Evolutionary conservation across 2,888 invertebrate species (phyloP).

Genomic region (Galerucella calmariensis): DNA sequence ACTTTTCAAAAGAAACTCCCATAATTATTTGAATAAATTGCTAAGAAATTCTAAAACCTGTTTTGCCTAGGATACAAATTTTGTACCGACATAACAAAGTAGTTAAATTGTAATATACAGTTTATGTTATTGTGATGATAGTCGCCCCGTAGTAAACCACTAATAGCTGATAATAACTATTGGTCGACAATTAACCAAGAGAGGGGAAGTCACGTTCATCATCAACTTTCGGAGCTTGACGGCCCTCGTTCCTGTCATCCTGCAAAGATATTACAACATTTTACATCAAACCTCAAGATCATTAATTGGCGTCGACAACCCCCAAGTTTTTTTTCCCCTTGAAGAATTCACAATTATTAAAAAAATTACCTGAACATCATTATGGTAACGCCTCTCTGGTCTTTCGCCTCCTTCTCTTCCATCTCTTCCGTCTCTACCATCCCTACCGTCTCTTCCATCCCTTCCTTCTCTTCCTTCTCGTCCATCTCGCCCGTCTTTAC

Average conservation of each 20-base stretch:
- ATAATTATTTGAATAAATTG: conserved; percentile 46
- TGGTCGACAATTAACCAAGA: conserved; percentile 73
- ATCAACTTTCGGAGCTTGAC: conserved; percentile 85
- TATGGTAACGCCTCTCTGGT: conserved; percentile 51
- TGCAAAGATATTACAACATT: conserved; percentile 43
- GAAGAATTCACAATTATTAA: no score
- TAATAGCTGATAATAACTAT: conserved; percentile 27
- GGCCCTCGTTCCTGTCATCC: conserved; percentile 55
- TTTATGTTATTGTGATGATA: conserved; percentile 46
- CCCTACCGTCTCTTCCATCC: conserved; percentile 20
- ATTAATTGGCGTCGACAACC: no score
- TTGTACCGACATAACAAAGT: conserved; percentile 61
- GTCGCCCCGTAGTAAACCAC: conserved; percentile 44
- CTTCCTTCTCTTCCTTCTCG: conserved; percentile 57
- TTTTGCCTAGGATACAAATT: conserved; percentile 57
- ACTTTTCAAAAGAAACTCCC: conserved; percentile 18
- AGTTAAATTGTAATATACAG: conserved; percentile 56
- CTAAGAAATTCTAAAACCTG: conserved; percentile 49
- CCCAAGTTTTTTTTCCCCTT: no score
- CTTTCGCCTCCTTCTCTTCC: conserved; percentile 36
- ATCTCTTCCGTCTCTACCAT: conserved; percentile 21
- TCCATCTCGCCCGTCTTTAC: conserved; percentile 51
- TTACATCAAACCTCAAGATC: no score
- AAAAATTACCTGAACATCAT: conserved; percentile 46
- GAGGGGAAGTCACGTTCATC: conserved; percentile 97